Evolutionary conservation across 2,888 invertebrate species (phyloP), one percentile per base, ranked within the genome.

Genomic region (Diarsia mendica): DNA sequence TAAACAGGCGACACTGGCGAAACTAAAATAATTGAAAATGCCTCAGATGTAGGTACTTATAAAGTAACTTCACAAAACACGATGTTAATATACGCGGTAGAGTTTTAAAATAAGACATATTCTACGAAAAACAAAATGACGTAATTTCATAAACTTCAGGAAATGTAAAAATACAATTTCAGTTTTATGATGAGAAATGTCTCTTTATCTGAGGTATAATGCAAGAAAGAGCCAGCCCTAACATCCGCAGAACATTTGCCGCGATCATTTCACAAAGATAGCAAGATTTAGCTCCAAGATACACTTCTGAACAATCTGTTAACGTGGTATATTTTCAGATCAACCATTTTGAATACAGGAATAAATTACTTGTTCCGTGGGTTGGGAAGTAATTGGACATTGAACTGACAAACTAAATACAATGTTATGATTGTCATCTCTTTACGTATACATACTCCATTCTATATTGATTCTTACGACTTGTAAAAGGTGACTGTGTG

Each of bases 201-300:
- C 28, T 28, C 2, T 28, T 2, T 28, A 1, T 28, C 8, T 8
- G 39, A n/a, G n/a, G n/a, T 39, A 70, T 13, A 44, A 44, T 15
- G 6, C 20, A 53, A 11, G 13, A 33, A n/a, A 39, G 39, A 33
- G 74, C 2, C 82, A 86, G 60, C 86, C 88, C 86, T 82, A 65
- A 46, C 28, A 39, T 68, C 49, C 46, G 20, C 33, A 69, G 46
- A 49, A 10, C 72, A 69, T 48, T 66, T 76, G 76, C 77, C 68
- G 67, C 71, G 89, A 89, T 89, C 75, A 73, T 85, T 85, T 80
- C 82, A 76, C 72, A 53, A 63, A 82, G 85, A 88, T 85, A 78
- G 74, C 77, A 72, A 79, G 79, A 85, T 85, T 81, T 73, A 84
- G 79, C 82, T 72, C 39, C 60, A 67, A 85, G 88, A 84, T 89